Evolutionary conservation across 2,888 invertebrate species (phyloP), one percentile per base, ranked within the genome.

Genomic region (Mycalesis mineus): DNA sequence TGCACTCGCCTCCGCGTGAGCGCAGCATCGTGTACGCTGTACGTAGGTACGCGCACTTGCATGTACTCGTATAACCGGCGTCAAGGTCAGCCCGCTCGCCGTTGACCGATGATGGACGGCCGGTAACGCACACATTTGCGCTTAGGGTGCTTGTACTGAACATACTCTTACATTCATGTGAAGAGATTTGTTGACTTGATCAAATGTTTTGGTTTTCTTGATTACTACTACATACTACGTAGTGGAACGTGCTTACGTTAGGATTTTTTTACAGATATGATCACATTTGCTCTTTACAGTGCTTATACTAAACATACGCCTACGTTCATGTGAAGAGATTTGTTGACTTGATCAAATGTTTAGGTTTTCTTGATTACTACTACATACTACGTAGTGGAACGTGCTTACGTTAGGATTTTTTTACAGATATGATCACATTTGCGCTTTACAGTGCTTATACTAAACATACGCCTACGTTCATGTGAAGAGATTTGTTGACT

Each of bases 81-180:
- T 49, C 61, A 61, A 61, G 61, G 61, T 59, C 57, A 48, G 22
- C 17, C 57, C 58, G 45, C 49, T 47, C 47, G 55, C 54, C 37
- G 55, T 40, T 58, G 54, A 58, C 55, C 58, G 58, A 53, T 49
- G 37, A 47, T 49, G 41, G 40, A 9, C 45, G 28, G 15, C 17
- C 7, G 8, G 37, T 11, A 13, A 47, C 40, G 45, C 50, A 47
- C 51, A 41, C 40, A 47, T 15, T 13, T 41, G 15, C 29, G 47
- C n/a, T 29, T 41, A 14, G 49, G 33, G 39, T 28, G 45, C 37
- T 37, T 51, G 14, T 41, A 15, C n/a, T 28, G 15, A 44, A 37
- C 42, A 28, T 42, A 14, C 41, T 15, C 17, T 2, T 41, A 41
- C 15, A 3, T 11, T 22, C 2, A 22, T 22, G 22, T 5, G 22